Percentiles rank a stretch among this genome's conserved stretches.
Conservation (phyloP, 2,113 vertebrate genomes). For the Dasypus novemcinctus region DNA sequence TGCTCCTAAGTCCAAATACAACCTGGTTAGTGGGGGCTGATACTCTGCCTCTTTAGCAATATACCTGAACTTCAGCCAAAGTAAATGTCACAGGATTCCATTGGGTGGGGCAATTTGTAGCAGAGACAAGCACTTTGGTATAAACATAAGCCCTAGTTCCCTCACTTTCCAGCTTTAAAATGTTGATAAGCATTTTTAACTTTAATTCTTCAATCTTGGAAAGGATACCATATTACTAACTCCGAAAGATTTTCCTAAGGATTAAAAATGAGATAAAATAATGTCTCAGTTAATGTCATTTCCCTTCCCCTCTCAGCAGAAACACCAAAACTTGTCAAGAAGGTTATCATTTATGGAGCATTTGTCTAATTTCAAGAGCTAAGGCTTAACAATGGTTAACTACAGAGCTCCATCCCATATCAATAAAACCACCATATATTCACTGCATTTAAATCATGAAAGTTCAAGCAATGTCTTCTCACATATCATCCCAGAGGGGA, state of each 20-base stretch:
- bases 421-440: not conserved
- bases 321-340: not conserved
- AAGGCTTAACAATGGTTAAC: not conserved
- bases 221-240: not conserved
- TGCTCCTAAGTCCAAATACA: not conserved
- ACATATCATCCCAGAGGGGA: not conserved
- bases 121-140: not conserved
- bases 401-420: not conserved
- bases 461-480: not conserved
- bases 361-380: not conserved
- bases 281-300: not conserved
- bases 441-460: not conserved
- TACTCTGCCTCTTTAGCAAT: not conserved
- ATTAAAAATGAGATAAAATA: slow-evolving; percentile 9
- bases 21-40: not conserved
- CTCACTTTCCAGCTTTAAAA: not conserved
- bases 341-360: not conserved
- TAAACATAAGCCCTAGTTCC: not conserved
- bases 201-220: not conserved
- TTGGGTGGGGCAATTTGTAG: not conserved
- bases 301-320: not conserved
- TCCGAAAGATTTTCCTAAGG: not conserved
- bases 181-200: not conserved
- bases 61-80: not conserved
- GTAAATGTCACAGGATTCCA: not conserved